Base-by-base conservation (phyloP, 2,113 vertebrate species). In the Cryptotis parvus region DNA sequence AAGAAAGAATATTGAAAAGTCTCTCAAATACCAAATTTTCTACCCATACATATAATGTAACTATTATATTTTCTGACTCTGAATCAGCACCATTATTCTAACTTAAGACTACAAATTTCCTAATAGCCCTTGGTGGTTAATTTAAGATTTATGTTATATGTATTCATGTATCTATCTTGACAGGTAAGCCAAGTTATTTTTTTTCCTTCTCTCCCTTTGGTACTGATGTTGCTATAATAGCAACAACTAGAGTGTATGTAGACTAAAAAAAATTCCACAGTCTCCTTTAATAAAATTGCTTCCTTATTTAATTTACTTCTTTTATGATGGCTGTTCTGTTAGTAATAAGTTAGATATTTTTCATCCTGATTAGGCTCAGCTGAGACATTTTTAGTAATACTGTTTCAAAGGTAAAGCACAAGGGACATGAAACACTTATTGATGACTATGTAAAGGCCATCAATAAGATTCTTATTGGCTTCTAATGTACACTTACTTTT, bases 101-200 rank as follows among this genome's bases (percentile, higher is more conserved):
- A 29, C 70, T 76, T 58, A 87, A 76, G 79, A 84, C 77, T 73
- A 85, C 27, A 14, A 81, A 27, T 49, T 58, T 90, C 22, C 68
- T 52, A 41, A 73, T 73, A 77, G n/a, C 2, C 2, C 7, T 41
- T 63, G 29, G 10, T 79, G 16, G 2, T 27, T 83, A 29, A 81
- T 37, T 91, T 63, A 94, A 72, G 63, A 76, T n/a, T 76, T 80
- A 45, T 77, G 37, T 26, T 52, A 63, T 39, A 18, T 82, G 24
- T 81, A 75, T 83, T 70, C 29, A 2, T 15, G 55, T 89, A 31
- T 31, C 29, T 52, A 31, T 65, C 31, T 65, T 65, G 58, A 77
- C 18, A 58, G 8, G 18, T 58, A 58, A 58, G 10, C 45, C 55
- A 58, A 58, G 22, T 58, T 65, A 65, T 65, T 31, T 65, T 49